phyloP scores from a whole-genome alignment of 2,797 vertebrate genomes.

The Lerista edwardsae region DNA sequence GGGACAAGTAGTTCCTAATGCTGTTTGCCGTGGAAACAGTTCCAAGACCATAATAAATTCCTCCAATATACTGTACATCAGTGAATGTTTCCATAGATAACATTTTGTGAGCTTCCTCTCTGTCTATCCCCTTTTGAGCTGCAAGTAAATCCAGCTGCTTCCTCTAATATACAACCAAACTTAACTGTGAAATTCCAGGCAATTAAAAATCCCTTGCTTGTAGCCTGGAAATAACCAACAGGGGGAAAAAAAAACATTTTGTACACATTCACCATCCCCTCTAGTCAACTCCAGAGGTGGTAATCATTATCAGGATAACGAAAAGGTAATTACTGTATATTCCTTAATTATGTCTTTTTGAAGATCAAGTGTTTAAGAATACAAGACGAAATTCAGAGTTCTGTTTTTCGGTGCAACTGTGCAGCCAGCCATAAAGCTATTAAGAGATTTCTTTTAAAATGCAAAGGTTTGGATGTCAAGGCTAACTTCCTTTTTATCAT shows the following conservation, averaged over 20 bases:
- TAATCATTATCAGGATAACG: slow-evolving; percentile 76
- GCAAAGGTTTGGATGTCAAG: slow-evolving; percentile 48
- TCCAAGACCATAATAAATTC: neutral
- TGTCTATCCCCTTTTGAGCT: too few species aligned
- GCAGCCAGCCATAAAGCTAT: slow-evolving; percentile 42
- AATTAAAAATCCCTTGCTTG: slow-evolving; percentile 55
- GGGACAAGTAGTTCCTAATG: neutral
- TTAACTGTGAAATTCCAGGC: slow-evolving; percentile 60
- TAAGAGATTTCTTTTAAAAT: slow-evolving; percentile 25
- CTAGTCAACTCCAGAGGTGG: slow-evolving; percentile 69
- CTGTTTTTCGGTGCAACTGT: slow-evolving; percentile 55
- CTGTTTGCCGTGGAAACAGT: neutral
- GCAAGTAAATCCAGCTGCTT: too few species aligned
- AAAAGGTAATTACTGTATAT: slow-evolving; percentile 77
- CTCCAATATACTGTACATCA: neutral
- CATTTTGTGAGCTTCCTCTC: too few species aligned
- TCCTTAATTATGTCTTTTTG: slow-evolving; percentile 71
- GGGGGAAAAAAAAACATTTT: slow-evolving; percentile 74
- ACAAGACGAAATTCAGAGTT: slow-evolving; percentile 54
- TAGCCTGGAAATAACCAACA: slow-evolving; percentile 67
- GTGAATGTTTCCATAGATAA: too few species aligned
- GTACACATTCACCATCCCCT: slow-evolving; percentile 66
- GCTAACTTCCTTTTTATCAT: slow-evolving; percentile 30
- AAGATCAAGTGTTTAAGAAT: slow-evolving; percentile 59
- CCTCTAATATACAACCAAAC: neutral